Conservation (phyloP, 2,113 vertebrate species). For the Drymodes brunneopygia region DNA sequence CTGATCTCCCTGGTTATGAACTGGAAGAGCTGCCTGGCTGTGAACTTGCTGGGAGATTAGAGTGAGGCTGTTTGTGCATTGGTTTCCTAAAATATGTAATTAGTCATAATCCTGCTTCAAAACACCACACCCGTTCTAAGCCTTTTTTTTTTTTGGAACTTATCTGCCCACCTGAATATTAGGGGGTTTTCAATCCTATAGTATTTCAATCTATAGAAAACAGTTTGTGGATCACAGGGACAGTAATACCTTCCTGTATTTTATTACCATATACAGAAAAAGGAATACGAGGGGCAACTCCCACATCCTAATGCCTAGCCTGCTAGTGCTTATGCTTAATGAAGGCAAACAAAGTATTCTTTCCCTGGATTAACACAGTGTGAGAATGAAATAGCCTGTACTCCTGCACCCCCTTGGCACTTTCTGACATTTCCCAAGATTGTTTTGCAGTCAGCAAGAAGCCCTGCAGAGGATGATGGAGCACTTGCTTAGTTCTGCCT, state of each 20-base stretch:
- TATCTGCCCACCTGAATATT: background rate
- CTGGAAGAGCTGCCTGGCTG: background rate
- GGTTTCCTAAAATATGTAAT: constrained; percentile 14
- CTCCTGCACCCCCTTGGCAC: background rate
- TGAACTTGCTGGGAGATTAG: background rate
- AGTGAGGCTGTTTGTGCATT: background rate
- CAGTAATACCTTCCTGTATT: background rate
- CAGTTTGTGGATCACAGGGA: background rate
- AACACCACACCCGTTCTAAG: background rate
- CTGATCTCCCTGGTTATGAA: background rate
- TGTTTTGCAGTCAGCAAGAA: background rate
- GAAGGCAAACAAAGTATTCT: background rate
- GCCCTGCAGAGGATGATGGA: background rate
- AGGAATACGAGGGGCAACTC: background rate
- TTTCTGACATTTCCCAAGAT: background rate
- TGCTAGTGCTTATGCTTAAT: background rate
- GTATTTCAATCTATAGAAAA: background rate
- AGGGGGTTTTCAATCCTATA: background rate
- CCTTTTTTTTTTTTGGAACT: background rate
- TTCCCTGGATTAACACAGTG: background rate
- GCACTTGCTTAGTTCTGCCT: background rate
- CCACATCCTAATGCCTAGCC: background rate
- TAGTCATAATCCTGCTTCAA: background rate
- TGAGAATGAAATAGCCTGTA: background rate
- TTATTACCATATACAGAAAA: background rate